phyloP scores from a whole-genome alignment of 1,140 invertebrate species.

The Danaus plexippus region DNA sequence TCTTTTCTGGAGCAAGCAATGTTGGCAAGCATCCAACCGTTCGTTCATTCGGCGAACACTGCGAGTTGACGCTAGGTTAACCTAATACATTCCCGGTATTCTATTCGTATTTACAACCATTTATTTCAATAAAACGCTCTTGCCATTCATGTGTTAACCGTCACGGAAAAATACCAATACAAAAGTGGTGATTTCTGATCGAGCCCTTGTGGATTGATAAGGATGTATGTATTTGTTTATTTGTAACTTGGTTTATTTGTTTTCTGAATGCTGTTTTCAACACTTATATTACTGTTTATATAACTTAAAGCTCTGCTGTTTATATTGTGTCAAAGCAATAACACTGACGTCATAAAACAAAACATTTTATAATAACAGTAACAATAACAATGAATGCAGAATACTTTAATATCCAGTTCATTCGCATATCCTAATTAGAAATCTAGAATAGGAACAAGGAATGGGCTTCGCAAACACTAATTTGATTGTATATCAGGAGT shows the following conservation, averaged over 20 bases:
- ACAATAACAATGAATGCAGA: constrained; percentile 5
- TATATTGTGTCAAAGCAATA: too few relatives aligned
- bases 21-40: constrained; percentile 26
- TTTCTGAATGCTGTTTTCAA: too few relatives aligned
- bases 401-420: constrained; percentile 8
- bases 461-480: constrained; percentile 8
- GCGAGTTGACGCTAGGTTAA: constrained; percentile 48
- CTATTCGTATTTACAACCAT: constrained; percentile 27
- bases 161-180: constrained; percentile 3
- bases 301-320: too few relatives aligned
- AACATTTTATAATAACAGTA: too few relatives aligned
- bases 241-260: background rate
- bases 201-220: background rate
- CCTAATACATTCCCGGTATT: constrained; percentile 45
- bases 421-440: constrained; percentile 32
- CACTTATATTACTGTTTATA: too few relatives aligned
- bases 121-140: background rate
- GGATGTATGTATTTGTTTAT: constrained; percentile 6
- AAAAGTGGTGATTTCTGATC: background rate
- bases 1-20: constrained; percentile 21
- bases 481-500: constrained; percentile 11
- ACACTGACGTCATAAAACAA: too few relatives aligned
- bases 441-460: constrained; percentile 22
- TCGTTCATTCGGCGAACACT: constrained; percentile 35
- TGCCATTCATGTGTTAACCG: background rate